Base-by-base conservation (phyloP, 2,888 invertebrate species). In the Meiosimyza platycephala region DNA sequence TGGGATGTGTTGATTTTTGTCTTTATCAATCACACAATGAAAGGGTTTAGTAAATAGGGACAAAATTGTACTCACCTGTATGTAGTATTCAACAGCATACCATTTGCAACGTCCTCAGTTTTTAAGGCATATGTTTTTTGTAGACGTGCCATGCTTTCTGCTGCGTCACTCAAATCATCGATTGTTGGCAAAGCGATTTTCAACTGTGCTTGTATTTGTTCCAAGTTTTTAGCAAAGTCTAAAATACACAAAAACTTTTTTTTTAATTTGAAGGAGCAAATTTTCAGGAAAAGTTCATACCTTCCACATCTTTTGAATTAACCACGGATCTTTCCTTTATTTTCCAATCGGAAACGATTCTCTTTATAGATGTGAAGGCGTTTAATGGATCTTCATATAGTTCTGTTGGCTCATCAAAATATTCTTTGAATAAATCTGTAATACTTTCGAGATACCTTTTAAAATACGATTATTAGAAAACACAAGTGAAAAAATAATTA, bases 131-230 rank as follows among this genome's bases (percentile, higher is more conserved):
- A 97, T 0, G 96, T 96, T 79, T 94, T 93, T 86, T 99, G 98
- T 6, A 98, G 90, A 55, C 98, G 90, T 73, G 95, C 93, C 62
- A 99, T 89, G 1, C 97, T 98, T 47, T 92, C 92, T 5, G 96
- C 96, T 11, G 97, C 97, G 0, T 97, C 97, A 75, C 92, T 92
- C 74, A 99, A 88, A 86, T 99, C 98, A 84, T 97, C 96, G 65
- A 93, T 90, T 0, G 71, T 75, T n/a, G 81, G 80, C 1, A 48
- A n/a, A 22, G n/a, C 48, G 18, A 22, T 50, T n/a, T 40, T 47
- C 47, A 12, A 5, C 64, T 47, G 4, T n/a, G 12, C 12, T 22
- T 15, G 28, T 40, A 40, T 40, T 40, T 6, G 1, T 13, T n/a
- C 9, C 9, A 40, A 40, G 4, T 40, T 40, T 11, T 60, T 28